Percentiles rank a stretch among this genome's conserved stretches.
phyloP scores from a whole-genome alignment of 1,140 invertebrate species.

The Trinorchestia longiramus region DNA sequence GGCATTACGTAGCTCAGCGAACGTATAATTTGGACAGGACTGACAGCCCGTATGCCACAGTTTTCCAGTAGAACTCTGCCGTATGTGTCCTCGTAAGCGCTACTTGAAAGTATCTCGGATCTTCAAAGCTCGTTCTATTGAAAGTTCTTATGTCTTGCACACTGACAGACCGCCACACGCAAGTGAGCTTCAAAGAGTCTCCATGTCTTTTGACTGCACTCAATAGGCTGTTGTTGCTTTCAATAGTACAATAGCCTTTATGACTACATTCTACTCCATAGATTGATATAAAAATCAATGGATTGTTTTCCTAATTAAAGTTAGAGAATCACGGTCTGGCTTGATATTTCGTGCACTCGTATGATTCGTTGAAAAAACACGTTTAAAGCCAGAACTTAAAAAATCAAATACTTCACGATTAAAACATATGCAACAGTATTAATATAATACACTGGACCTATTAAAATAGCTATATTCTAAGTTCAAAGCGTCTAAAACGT shows the following conservation, averaged over 20 bases:
- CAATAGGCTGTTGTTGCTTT: background rate
- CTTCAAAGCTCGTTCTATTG: background rate
- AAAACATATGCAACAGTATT: background rate
- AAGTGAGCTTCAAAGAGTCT: background rate
- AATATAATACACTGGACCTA: too few species aligned
- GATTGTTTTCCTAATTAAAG: background rate
- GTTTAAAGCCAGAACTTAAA: background rate
- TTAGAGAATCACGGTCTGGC: background rate
- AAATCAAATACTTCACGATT: background rate
- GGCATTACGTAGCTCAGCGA: conserved; percentile 34
- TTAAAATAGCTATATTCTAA: too few species aligned
- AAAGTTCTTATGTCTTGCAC: background rate
- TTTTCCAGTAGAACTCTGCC: conserved; percentile 28
- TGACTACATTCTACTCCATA: background rate
- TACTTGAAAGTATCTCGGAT: background rate
- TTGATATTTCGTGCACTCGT: background rate
- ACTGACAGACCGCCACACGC: background rate
- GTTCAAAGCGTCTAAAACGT: too few species aligned
- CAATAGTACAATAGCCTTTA: background rate
- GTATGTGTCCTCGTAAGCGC: conserved; percentile 4
- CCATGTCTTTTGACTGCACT: background rate
- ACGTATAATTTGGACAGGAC: conserved; percentile 14
- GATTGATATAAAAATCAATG: background rate
- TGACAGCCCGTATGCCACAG: conserved; percentile 1
- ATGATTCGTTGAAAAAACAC: background rate